These are phyloP conservation scores for Tinea trinotella DNA, from an alignment of 2,888 invertebrate species.

Conservation along the genomic window DNA sequence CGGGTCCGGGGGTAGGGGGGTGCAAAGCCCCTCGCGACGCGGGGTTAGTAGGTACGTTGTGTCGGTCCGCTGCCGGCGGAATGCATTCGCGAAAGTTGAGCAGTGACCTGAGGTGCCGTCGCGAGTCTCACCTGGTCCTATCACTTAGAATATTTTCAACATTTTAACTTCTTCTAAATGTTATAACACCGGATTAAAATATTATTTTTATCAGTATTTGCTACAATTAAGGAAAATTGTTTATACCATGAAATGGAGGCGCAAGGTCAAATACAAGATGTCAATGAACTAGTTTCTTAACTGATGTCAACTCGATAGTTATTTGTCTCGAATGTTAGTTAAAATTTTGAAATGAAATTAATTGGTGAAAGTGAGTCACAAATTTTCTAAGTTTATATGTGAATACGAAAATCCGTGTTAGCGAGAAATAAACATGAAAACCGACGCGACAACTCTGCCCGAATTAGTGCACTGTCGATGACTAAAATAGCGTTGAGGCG, in stretches of 20 bases:
- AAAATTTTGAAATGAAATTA: background rate
- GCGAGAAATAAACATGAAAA: constrained; percentile 5
- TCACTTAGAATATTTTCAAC: constrained; percentile 23
- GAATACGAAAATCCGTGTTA: background rate
- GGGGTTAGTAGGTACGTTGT: constrained; percentile 72
- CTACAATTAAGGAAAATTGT: constrained; percentile 47
- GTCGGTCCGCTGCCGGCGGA: constrained; percentile 64
- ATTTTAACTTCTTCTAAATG: background rate
- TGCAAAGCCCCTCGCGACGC: constrained; percentile 65
- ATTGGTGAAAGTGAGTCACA: constrained; percentile 27
- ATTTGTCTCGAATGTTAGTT: background rate
- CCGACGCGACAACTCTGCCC: constrained; percentile 68
- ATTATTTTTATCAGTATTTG: background rate
- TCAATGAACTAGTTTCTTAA: constrained; percentile 56
- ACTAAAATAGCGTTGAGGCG: constrained; percentile 68
- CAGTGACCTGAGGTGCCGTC: constrained; percentile 62
- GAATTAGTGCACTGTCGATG: constrained; percentile 70
- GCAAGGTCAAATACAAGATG: constrained; percentile 64
- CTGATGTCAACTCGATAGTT: constrained; percentile 34
- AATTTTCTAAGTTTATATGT: background rate
- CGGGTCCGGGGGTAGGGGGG: constrained; percentile 67
- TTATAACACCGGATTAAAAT: background rate
- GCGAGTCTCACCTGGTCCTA: constrained; percentile 40
- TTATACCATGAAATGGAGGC: constrained; percentile 35
- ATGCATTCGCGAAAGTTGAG: constrained; percentile 71